Percentiles rank a stretch among this genome's conserved stretches.
Evolutionary conservation across 1,140 invertebrate genomes (phyloP).

Genomic region (Sycophila sp.): DNA sequence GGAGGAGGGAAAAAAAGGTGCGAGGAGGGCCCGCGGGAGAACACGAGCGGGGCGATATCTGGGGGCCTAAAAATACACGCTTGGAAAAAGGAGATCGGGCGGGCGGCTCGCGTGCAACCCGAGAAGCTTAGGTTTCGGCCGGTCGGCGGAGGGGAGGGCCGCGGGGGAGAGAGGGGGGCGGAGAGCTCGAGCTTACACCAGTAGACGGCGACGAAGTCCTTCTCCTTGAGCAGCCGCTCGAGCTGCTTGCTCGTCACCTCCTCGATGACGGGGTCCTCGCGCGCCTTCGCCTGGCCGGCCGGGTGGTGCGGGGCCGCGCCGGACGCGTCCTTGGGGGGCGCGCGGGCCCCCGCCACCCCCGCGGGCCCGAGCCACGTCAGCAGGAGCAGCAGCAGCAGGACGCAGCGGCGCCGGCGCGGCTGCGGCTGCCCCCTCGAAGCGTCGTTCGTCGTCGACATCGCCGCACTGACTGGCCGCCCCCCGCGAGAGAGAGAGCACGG

Average conservation of each 20-base stretch:
- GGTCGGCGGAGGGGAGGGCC: too few species aligned
- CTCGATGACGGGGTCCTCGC: constrained; percentile 84
- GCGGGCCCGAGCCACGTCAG: constrained; percentile 40
- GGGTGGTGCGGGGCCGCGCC: constrained; percentile 37
- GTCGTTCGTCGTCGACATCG: constrained; percentile 67
- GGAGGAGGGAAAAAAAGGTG: too few species aligned
- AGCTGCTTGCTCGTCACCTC: constrained; percentile 92
- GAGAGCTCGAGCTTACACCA: constrained; percentile 83
- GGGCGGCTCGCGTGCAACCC: background rate
- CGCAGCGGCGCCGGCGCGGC: constrained; percentile 52
- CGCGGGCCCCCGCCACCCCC: background rate
- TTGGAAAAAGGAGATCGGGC: background rate
- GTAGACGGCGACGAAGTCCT: constrained; percentile 93
- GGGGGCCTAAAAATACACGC: background rate
- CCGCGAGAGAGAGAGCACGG: background rate
- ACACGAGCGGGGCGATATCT: too few species aligned
- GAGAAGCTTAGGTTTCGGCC: background rate
- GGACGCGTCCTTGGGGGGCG: background rate
- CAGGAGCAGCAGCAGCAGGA: constrained; percentile 48
- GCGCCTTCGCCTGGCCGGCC: constrained; percentile 54
- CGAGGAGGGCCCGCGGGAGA: too few species aligned
- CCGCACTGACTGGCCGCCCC: constrained; percentile 61
- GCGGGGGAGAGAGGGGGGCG: background rate
- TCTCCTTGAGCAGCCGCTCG: constrained; percentile 85
- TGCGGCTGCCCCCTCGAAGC: constrained; percentile 60